These are phyloP conservation scores for Drosophila paulistorum DNA, from an alignment of 1,140 invertebrate genomes.

Conservation along the genomic window DNA sequence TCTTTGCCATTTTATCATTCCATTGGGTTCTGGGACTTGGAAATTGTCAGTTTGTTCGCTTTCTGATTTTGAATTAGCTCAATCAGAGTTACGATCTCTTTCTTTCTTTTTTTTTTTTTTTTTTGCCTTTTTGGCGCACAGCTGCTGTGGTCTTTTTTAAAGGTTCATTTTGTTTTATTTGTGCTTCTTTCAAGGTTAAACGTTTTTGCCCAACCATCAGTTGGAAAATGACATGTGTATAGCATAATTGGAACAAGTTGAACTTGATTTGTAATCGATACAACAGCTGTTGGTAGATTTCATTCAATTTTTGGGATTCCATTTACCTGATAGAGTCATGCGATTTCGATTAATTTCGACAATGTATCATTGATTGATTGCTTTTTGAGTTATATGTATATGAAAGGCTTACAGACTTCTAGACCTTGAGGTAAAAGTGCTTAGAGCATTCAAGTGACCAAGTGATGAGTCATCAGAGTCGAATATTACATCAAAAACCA, in stretches of 20 bases:
- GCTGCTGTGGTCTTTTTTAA: constrained; percentile 27
- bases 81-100: constrained; percentile 56
- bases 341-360: not conserved
- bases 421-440: no score
- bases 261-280: constrained; percentile 7
- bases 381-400: not conserved
- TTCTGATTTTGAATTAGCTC: constrained; percentile 78
- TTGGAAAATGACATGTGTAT: constrained; percentile 23
- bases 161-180: constrained; percentile 5
- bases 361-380: not conserved
- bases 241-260: constrained; percentile 6
- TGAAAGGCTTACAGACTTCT: not conserved
- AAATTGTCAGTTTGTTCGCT: constrained; percentile 59
- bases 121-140: constrained; percentile 18
- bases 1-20: constrained; percentile 57
- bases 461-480: not conserved
- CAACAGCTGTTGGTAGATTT: not conserved
- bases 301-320: not conserved
- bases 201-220: constrained; percentile 17
- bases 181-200: constrained; percentile 49
- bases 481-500: not conserved
- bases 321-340: not conserved
- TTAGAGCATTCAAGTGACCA: not conserved
- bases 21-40: constrained; percentile 26
- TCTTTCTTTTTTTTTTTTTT: no score